Conservation (phyloP, 92 coral and sea anemone species). For the Blastomussa wellsi region DNA sequence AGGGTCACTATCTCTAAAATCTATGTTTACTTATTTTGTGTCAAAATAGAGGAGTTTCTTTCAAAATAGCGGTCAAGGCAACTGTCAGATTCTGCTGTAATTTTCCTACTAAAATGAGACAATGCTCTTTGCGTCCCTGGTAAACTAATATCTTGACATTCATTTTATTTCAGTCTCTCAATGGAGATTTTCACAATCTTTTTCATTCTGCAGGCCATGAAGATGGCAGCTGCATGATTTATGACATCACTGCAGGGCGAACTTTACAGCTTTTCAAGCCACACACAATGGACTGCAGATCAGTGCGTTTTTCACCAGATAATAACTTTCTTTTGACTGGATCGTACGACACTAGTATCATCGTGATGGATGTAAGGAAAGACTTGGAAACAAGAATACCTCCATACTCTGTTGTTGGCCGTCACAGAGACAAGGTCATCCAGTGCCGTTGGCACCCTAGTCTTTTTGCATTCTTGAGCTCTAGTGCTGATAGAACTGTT, state of each 20-base stretch:
- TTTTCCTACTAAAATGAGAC: neutral
- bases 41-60: neutral
- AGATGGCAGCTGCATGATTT: constrained; percentile 94
- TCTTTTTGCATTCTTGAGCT: constrained; percentile 77
- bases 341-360: constrained; percentile 88
- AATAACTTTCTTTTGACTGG: constrained; percentile 87
- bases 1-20: neutral
- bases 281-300: constrained; percentile 91
- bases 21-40: neutral
- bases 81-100: neutral
- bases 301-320: constrained; percentile 96
- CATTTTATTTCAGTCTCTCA: neutral
- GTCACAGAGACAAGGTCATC: constrained; percentile 90
- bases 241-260: constrained; percentile 94
- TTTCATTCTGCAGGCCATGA: constrained; percentile 76
- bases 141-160: neutral
- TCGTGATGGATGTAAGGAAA: constrained; percentile 74
- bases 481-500: constrained; percentile 96
- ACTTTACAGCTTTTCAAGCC: constrained; percentile 88
- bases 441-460: constrained; percentile 99
- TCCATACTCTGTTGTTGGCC: constrained; percentile 79
- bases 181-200: neutral
- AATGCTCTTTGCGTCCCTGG: neutral
- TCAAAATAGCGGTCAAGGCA: neutral
- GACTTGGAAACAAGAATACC: constrained; percentile 69